Conservation (phyloP, 2,113 vertebrate genomes). For the Tragelaphus buxtoni region DNA sequence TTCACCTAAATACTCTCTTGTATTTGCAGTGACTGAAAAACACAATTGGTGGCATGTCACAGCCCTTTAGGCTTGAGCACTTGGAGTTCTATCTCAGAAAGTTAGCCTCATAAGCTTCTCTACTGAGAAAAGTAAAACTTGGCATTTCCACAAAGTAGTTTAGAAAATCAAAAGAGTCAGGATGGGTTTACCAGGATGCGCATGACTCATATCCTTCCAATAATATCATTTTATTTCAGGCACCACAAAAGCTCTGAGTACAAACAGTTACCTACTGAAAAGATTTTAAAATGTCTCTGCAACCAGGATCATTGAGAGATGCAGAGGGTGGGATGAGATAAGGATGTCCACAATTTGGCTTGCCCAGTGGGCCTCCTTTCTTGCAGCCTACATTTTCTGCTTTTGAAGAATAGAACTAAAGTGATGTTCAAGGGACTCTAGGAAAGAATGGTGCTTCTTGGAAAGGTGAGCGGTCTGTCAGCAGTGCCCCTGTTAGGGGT, state of each 20-base stretch:
- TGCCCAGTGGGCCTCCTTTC: neutral
- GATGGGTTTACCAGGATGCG: neutral
- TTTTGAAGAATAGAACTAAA: conserved; percentile 10
- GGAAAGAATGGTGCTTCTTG: neutral
- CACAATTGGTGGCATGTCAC: neutral
- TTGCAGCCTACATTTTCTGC: neutral
- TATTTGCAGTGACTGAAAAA: neutral
- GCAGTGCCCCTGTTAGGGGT: neutral
- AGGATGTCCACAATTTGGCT: neutral
- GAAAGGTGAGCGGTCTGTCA: neutral
- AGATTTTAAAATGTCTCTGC: neutral
- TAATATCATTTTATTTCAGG: conserved; percentile 21
- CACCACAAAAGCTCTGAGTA: neutral
- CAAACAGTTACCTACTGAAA: conserved; percentile 11
- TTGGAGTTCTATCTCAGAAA: neutral
- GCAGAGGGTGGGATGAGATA: neutral
- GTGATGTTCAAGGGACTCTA: neutral
- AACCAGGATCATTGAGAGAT: neutral
- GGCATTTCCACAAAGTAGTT: neutral
- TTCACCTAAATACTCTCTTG: neutral
- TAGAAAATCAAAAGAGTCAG: neutral
- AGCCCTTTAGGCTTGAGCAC: neutral
- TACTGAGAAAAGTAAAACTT: neutral
- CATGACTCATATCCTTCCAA: neutral
- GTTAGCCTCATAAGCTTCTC: neutral